Base-by-base conservation (phyloP, 1,140 invertebrate genomes). In the Camponotus floridanus region DNA sequence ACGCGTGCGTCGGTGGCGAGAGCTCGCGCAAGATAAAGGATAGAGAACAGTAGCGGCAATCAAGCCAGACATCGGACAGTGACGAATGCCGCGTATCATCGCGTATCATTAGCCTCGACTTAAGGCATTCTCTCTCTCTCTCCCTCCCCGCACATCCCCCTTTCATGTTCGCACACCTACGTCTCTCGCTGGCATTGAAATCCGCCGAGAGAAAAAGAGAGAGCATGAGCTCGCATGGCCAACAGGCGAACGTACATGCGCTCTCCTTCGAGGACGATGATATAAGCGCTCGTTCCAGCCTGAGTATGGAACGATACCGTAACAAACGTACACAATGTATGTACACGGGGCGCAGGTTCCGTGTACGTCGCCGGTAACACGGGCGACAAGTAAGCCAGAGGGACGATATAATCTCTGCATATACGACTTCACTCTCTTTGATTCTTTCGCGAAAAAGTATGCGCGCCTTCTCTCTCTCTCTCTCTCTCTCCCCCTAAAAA, bases 61-160 rank as follows among this genome's bases (percentile, higher is more conserved):
- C 93, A 94, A 93, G 92, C 83, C 86, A 90, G 89, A 92, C 92
- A 93, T 94, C 92, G 90, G 93, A 94, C 93, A 94, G 93, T 94
- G 93, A 94, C 93, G 93, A 93, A 94, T 94, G 93, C 92, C 91
- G 92, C 90, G 91, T 94, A 94, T 94, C 93, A 94, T 94, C 92
- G 92, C 92, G 92, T 93, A 93, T 94, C 92, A 94, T 94, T 94
- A 94, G 92, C 93, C 88, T 83, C 88, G 91, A 90, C 90, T 93
- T 86, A 88, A 92, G 90, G 88, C 90, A 87, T 87, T 92, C 91
- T 89, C 90, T 76, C 26, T 76, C 26, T 48, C 45, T 48, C 80
- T 11, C 76, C 64, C 76, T 85, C 76, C 18, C 48, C 18, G 45
- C 48, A 51, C 15, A 51, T 51, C 79, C 13, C 39, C 73, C 65